phyloP scores from a whole-genome alignment of 1,140 invertebrate genomes.

The Eupristina koningsbergeri region DNA sequence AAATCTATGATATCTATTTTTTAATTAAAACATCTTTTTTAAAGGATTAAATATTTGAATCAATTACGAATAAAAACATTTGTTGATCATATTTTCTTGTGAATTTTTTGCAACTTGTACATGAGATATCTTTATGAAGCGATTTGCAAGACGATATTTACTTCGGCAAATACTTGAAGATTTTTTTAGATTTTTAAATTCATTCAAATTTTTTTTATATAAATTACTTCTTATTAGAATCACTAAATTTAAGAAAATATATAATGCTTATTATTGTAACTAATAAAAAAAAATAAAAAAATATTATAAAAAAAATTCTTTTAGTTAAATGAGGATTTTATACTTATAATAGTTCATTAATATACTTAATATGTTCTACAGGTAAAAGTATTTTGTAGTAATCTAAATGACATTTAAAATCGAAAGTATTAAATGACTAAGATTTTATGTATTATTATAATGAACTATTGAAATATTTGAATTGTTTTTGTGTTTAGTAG shows the following conservation, averaged over 20 bases:
- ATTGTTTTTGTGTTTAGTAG: not conserved
- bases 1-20: not conserved
- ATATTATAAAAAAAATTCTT: no score
- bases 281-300: no score
- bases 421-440: not conserved
- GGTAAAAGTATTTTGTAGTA: not conserved
- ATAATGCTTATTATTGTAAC: no score
- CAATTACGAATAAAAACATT: not conserved
- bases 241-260: no score
- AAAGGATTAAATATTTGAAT: not conserved
- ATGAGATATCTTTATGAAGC: not conserved
- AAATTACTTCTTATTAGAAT: no score
- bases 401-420: not conserved
- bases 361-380: not conserved
- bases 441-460: not conserved
- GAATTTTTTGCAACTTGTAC: not conserved
- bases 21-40: not conserved
- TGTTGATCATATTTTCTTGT: not conserved
- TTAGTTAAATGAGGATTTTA: not conserved
- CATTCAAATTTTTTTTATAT: not conserved
- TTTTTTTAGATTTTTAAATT: no score
- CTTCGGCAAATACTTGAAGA: no score
- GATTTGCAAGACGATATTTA: no score
- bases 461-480: not conserved
- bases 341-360: not conserved